phyloP scores from a whole-genome alignment of 2,113 vertebrate species.

The Oreotrochilus melanogaster region DNA sequence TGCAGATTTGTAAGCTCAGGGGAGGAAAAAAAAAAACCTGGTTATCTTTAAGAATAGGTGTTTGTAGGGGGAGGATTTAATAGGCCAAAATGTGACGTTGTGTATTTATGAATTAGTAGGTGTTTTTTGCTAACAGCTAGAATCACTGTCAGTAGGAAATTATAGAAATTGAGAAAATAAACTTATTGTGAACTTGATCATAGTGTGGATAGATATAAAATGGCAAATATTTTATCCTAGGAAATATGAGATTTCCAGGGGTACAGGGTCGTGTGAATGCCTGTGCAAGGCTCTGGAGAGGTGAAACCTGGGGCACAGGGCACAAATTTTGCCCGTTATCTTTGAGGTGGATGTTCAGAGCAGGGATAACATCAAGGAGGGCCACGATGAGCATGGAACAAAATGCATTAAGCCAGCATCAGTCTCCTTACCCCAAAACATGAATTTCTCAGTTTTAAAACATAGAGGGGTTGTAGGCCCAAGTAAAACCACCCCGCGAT shows the following conservation, averaged over 20 bases:
- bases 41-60: neutral
- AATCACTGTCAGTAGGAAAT: neutral
- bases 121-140: neutral
- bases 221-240: neutral
- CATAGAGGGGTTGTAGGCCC: neutral
- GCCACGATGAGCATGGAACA: neutral
- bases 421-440: neutral
- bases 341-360: neutral
- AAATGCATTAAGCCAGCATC: neutral
- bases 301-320: neutral
- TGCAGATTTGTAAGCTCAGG: neutral
- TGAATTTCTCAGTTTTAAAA: neutral
- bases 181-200: neutral
- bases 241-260: neutral
- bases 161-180: neutral
- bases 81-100: neutral
- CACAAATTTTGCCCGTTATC: neutral
- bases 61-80: neutral
- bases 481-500: neutral
- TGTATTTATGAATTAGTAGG: neutral
- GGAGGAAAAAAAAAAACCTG: too few relatives aligned
- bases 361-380: neutral
- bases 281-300: neutral
- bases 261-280: neutral
- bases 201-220: neutral